Conservation (phyloP, 2,888 invertebrate species). For the Rhyacophila evoluta region DNA sequence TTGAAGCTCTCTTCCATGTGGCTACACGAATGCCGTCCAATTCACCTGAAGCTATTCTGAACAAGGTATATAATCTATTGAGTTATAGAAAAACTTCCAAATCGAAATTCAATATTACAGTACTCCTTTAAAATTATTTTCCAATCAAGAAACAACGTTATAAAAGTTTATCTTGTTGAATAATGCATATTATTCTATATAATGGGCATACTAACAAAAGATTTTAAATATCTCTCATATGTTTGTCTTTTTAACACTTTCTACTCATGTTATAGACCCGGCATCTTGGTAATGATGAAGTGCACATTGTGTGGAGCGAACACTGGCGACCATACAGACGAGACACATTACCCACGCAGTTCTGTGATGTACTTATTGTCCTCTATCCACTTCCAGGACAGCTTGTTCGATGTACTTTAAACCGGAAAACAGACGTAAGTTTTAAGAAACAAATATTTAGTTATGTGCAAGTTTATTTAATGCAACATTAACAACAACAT, state of each 20-base stretch:
- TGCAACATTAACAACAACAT: too few relatives aligned
- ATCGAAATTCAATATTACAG: too few relatives aligned
- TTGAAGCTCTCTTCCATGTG: slow-evolving; percentile 97
- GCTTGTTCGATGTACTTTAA: slow-evolving; percentile 88
- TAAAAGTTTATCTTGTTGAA: too few relatives aligned
- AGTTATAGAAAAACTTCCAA: too few relatives aligned
- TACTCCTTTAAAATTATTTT: too few relatives aligned
- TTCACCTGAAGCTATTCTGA: slow-evolving; percentile 86
- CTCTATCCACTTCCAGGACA: slow-evolving; percentile 90
- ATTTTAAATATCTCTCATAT: too few relatives aligned
- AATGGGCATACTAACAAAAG: too few relatives aligned
- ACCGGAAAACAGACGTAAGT: slow-evolving; percentile 85
- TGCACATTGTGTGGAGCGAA: slow-evolving; percentile 99
- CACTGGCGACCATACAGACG: slow-evolving; percentile 95
- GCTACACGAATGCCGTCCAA: slow-evolving; percentile 97
- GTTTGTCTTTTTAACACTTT: too few relatives aligned
- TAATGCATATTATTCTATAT: too few relatives aligned
- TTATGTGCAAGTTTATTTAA: too few relatives aligned
- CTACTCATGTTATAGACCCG: slow-evolving; percentile 80
- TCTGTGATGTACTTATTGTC: slow-evolving; percentile 97
- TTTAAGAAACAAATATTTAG: too few relatives aligned
- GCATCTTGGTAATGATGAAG: slow-evolving; percentile 97
- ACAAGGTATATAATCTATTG: slow-evolving; percentile 77
- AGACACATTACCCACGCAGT: slow-evolving; percentile 98
- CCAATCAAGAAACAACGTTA: too few relatives aligned